A percentile compares a stretch with the other conserved stretches of the same genome.
These are phyloP conservation scores for Cryptocephalus primarius DNA, from an alignment of 2,888 invertebrate species.

Conservation along the genomic window DNA sequence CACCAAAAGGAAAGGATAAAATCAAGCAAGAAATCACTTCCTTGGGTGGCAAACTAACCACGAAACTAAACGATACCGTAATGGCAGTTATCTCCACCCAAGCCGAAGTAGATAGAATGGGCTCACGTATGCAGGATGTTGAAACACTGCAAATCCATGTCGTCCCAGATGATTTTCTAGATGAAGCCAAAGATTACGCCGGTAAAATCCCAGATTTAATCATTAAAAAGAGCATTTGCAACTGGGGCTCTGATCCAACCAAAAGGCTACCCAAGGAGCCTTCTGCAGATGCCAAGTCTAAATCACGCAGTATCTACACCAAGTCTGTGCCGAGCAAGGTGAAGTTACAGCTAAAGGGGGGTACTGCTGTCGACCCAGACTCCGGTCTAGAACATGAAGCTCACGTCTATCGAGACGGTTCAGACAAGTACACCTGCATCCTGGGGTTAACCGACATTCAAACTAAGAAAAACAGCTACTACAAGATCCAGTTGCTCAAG, in stretches of 20 bases:
- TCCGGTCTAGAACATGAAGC: conserved; percentile 66
- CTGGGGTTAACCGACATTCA: conserved; percentile 80
- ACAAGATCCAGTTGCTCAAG: conserved; percentile 85
- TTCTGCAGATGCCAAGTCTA: conserved; percentile 25
- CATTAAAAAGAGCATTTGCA: conserved; percentile 60
- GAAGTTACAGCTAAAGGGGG: conserved; percentile 63
- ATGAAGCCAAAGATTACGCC: conserved; percentile 50
- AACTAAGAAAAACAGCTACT: conserved; percentile 82
- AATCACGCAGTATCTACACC: conserved; percentile 33
- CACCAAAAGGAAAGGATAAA: conserved; percentile 45
- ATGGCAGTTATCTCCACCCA: conserved; percentile 67
- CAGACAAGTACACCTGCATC: conserved; percentile 62
- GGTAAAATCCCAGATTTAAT: conserved; percentile 55
- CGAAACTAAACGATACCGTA: conserved; percentile 50
- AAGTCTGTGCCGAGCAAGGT: conserved; percentile 48
- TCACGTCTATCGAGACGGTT: conserved; percentile 58
- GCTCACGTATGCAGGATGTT: conserved; percentile 50
- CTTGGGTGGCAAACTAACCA: conserved; percentile 65
- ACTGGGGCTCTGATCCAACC: conserved; percentile 67
- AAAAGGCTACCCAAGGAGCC: conserved; percentile 28
- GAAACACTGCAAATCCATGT: conserved; percentile 65
- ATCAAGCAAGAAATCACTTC: conserved; percentile 57
- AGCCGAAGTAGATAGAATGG: conserved; percentile 57
- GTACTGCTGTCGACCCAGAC: conserved; percentile 88
- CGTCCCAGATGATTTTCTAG: conserved; percentile 65